Conservation (phyloP, 2,888 invertebrate species). For the Torymus texanus region DNA sequence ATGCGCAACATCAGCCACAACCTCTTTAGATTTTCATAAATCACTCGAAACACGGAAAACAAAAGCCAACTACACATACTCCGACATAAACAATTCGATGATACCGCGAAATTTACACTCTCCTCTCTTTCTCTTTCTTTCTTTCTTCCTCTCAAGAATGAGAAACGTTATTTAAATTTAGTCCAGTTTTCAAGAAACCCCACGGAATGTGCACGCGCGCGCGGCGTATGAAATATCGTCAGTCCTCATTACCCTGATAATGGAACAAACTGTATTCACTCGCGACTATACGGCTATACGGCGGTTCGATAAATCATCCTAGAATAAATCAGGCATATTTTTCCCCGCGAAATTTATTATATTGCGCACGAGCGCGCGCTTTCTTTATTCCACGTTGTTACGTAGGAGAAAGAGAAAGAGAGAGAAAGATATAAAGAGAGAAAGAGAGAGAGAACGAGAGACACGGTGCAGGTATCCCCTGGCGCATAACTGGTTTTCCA, state of each 20-base stretch:
- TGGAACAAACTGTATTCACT: conserved; percentile 39
- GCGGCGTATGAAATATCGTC: conserved; percentile 21
- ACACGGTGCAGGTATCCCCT: too few relatives aligned
- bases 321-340: conserved; percentile 39
- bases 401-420: too few relatives aligned
- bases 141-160: neutral
- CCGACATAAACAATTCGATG: too few relatives aligned
- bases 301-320: conserved; percentile 23
- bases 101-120: too few relatives aligned
- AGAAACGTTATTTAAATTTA: conserved; percentile 25
- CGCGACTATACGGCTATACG: neutral
- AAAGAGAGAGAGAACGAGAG: too few relatives aligned
- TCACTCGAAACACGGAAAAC: too few relatives aligned
- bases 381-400: too few relatives aligned
- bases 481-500: conserved; percentile 15
- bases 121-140: too few relatives aligned
- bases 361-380: conserved; percentile 16
- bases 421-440: too few relatives aligned
- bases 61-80: too few relatives aligned
- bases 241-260: conserved; percentile 41
- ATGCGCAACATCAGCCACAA: too few relatives aligned
- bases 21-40: too few relatives aligned
- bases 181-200: conserved; percentile 13
- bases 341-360: conserved; percentile 27
- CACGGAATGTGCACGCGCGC: neutral